phyloP scores from a whole-genome alignment of 2,888 invertebrate genomes.

The Stenichneumon culpator region DNA sequence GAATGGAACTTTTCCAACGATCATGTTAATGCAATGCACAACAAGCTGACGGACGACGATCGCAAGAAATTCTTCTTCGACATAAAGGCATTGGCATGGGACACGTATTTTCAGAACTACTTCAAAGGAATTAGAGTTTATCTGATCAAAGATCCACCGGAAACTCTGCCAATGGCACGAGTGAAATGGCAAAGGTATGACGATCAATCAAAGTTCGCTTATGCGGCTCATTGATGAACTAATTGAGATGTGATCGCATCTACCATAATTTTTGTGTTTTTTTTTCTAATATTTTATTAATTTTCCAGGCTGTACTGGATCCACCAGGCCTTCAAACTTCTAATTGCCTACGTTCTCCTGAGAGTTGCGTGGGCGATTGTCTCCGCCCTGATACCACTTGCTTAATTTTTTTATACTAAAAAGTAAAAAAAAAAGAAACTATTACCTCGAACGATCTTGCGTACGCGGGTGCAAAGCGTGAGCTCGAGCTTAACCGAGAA shows the following conservation, averaged over 20 bases:
- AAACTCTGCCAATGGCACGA: conserved; percentile 89
- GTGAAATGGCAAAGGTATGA: conserved; percentile 87
- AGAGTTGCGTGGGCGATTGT: conserved; percentile 79
- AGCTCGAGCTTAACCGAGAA: neutral
- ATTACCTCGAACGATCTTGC: conserved; percentile 4
- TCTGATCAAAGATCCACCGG: conserved; percentile 92
- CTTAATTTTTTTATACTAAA: conserved; percentile 20
- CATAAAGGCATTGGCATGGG: conserved; percentile 91
- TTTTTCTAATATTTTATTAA: neutral
- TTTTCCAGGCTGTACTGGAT: conserved; percentile 83
- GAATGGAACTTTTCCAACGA: conserved; percentile 91
- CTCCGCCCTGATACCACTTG: conserved; percentile 65
- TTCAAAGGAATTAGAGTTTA: conserved; percentile 91
- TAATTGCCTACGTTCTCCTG: conserved; percentile 78
- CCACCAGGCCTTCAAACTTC: conserved; percentile 80
- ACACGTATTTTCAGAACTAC: conserved; percentile 89
- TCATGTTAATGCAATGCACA: conserved; percentile 88
- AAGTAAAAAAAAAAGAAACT: conserved; percentile 20
- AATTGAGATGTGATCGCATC: neutral
- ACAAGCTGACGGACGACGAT: conserved; percentile 87
- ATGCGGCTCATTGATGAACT: neutral
- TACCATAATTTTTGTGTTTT: neutral
- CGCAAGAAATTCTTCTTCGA: conserved; percentile 90
- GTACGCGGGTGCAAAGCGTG: neutral
- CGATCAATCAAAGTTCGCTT: neutral